Evolutionary conservation across 2,113 vertebrate genomes (phyloP).

Genomic region (Vanacampus margaritifer): DNA sequence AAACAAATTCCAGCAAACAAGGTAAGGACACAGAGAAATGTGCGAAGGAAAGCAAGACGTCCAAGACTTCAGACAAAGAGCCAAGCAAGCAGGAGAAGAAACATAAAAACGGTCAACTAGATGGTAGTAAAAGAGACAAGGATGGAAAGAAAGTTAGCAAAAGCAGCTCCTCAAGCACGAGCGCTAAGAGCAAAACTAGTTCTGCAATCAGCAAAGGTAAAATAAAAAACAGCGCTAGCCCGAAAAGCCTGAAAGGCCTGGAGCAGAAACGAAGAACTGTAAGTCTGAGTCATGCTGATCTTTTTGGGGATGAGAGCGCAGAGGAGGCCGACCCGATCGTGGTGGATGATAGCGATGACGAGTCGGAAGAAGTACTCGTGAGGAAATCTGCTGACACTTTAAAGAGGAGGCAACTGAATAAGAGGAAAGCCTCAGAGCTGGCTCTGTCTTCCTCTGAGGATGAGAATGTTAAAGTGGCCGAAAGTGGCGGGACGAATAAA

Average conservation of each 20-base stretch:
- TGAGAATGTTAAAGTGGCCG: conserved; percentile 32
- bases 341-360: conserved; percentile 17
- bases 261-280: conserved; percentile 67
- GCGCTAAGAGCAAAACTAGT: conserved; percentile 45
- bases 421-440: conserved; percentile 52
- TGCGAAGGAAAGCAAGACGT: conserved; percentile 55
- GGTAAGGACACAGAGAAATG: conserved; percentile 49
- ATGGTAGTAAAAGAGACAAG: conserved; percentile 47
- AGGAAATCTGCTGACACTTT: conserved; percentile 65
- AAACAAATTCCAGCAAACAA: conserved; percentile 53
- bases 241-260: conserved; percentile 26
- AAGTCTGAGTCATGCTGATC: conserved; percentile 85
- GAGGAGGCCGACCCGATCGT: conserved; percentile 73
- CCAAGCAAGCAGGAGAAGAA: conserved; percentile 33
- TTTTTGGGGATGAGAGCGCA: conserved; percentile 93
- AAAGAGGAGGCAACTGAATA: conserved; percentile 57
- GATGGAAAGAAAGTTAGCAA: conserved; percentile 55
- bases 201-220: conserved; percentile 49
- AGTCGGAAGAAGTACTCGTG: conserved; percentile 59
- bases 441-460: conserved; percentile 64
- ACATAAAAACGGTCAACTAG: conserved; percentile 71
- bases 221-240: conserved; percentile 33
- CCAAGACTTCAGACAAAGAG: conserved; percentile 49
- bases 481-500: conserved; percentile 31
- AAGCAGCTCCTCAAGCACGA: conserved; percentile 30